Evolutionary conservation across 2,113 vertebrate species (phyloP).

Genomic region (Paraplagusia blochii): DNA sequence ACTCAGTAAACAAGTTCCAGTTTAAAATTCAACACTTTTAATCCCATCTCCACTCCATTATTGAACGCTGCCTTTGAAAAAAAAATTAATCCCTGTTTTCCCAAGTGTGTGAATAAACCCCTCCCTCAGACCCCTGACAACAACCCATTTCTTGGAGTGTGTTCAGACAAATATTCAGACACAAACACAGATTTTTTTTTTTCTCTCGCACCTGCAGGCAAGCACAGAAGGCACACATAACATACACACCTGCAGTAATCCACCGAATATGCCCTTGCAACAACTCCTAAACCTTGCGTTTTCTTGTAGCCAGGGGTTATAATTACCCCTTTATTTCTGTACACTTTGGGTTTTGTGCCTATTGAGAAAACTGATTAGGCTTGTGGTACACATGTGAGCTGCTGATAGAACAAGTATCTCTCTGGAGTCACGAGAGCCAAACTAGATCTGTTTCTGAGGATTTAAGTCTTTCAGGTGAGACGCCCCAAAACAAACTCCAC

Average conservation of each 20-base stretch:
- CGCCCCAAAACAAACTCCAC: conserved; percentile 7
- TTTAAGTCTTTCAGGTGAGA: conserved; percentile 40
- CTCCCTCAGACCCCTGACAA: conserved; percentile 57
- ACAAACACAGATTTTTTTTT: conserved; percentile 61
- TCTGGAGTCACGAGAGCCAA: conserved; percentile 51
- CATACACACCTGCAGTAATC: conserved; percentile 53
- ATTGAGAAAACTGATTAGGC: conserved; percentile 54
- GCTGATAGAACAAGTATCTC: conserved; percentile 57
- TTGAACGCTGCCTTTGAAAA: conserved; percentile 29
- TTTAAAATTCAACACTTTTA: conserved; percentile 69
- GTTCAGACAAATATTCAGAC: conserved; percentile 48
- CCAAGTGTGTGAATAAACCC: conserved; percentile 37
- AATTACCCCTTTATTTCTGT: conserved; percentile 35
- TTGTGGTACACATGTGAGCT: conserved; percentile 46
- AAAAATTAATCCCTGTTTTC: conserved; percentile 56
- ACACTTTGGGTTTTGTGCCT: conserved; percentile 59
- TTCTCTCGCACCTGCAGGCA: conserved; percentile 64
- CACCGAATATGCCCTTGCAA: conserved; percentile 42
- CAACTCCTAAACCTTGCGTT: conserved; percentile 51
- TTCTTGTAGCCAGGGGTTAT: conserved; percentile 47
- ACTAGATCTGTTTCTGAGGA: conserved; percentile 26
- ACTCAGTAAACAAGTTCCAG: conserved; percentile 68
- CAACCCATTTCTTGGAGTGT: conserved; percentile 58
- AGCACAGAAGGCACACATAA: conserved; percentile 32
- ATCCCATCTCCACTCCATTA: conserved; percentile 46